Conservation (phyloP, 2,113 vertebrate genomes). For the Rhynchomys soricoides region DNA sequence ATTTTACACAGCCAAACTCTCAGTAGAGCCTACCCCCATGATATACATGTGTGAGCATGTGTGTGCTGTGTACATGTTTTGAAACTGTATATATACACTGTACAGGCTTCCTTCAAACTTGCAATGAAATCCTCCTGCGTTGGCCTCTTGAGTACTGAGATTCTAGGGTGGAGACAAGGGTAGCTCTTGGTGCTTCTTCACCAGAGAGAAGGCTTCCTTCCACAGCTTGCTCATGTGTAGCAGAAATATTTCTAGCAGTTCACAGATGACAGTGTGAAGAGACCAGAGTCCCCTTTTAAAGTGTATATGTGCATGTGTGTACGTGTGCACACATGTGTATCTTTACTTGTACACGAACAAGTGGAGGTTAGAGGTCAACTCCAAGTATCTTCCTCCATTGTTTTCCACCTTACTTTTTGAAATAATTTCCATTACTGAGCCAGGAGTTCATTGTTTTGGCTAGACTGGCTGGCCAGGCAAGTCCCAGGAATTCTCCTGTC, state of each 20-base stretch:
- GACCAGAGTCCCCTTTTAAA: neutral
- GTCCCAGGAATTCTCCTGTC: neutral
- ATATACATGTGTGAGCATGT: neutral
- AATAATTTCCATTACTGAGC: neutral
- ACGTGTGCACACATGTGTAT: too few relatives aligned
- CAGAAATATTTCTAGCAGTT: accelerated
- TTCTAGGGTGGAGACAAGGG: neutral
- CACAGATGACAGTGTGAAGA: accelerated
- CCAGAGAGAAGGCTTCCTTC: neutral
- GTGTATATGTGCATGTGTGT: neutral
- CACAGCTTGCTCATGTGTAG: neutral
- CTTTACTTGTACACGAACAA: too few relatives aligned
- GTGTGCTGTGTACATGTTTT: neutral
- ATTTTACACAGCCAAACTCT: neutral
- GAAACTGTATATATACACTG: neutral
- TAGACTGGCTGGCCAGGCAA: neutral
- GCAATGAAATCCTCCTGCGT: neutral
- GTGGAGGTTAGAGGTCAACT: neutral
- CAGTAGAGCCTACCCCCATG: too few relatives aligned
- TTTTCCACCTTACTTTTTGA: neutral
- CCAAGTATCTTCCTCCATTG: neutral
- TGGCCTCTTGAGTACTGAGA: neutral
- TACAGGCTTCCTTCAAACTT: neutral
- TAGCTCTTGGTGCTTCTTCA: neutral
- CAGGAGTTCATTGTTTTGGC: neutral